Base-by-base conservation (phyloP, 2,888 invertebrate genomes). In the Mythimna loreyi region DNA sequence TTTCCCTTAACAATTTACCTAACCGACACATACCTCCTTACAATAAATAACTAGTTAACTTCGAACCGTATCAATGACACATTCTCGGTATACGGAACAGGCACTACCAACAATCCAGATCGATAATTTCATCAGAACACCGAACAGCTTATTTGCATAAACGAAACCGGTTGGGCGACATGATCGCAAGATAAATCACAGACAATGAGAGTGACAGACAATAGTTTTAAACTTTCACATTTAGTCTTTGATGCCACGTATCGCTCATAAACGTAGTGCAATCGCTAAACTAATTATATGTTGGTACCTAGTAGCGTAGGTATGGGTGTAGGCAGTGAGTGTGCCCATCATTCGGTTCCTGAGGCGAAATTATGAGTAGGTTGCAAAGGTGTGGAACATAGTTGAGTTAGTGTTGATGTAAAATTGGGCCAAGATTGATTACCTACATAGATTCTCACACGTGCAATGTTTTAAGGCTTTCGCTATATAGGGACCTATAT, bases 161-260 rank as follows among this genome's bases (percentile, higher is more conserved):
- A 86, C 59, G 65, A 70, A 87, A 89, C 89, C 87, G 87, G 89
- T 89, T 77, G 61, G 59, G 28, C 73, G 72, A 81, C 81, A 67
- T 73, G 83, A 75, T 83, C 85, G 78, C 74, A 59, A 78, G 80
- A 81, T 85, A 87, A 56, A 82, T 86, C 85, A 82, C 80, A 85
- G 79, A 89, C 89, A 89, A 88, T 89, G 66, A 79, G 78, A 72
- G 69, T 83, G 83, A 84, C 86, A 82, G 78, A 89, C 89, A 89
- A 89, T 87, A 77, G 80, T 66, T 75, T 58, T 65, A 67, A 68
- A 87, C 89, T 89, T 89, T 89, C 89, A 89, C 89, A 82, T 79
- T 81, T 67, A 21, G 55, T 55, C 33, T 55, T 21, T 55, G 68
- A 67, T 64, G 47, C 59, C 65, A 75, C 60, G 69, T 66, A 73